Conservation (phyloP, 2,888 invertebrate genomes). For the Xestoiulus laeticollis region DNA sequence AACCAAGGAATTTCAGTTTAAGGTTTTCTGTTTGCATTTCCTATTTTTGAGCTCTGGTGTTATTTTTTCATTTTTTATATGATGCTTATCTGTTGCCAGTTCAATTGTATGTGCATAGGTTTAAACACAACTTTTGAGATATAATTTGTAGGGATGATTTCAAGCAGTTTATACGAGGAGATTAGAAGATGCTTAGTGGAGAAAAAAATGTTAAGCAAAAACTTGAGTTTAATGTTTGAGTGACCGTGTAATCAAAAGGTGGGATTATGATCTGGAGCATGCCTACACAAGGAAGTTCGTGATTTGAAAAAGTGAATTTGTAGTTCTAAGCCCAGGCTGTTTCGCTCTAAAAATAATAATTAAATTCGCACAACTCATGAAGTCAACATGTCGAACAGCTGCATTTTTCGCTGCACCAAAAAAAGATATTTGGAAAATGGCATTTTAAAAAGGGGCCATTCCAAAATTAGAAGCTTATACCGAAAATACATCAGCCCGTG, state of each 20-base stretch:
- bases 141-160: not conserved
- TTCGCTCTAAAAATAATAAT: constrained; percentile 1
- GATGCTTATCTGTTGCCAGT: not conserved
- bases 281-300: not conserved
- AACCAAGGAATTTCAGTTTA: not conserved
- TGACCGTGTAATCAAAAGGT: not conserved
- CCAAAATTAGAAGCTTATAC: constrained; percentile 1
- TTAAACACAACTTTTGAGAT: not conserved
- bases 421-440: constrained; percentile 1
- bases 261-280: not conserved
- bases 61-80: not conserved
- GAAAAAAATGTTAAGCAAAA: not conserved
- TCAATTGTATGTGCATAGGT: not conserved
- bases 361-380: constrained; percentile 9
- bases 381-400: not conserved
- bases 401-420: constrained; percentile 9
- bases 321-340: not conserved
- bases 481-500: constrained; percentile 1
- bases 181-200: not conserved
- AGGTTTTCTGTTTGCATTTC: not conserved
- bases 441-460: constrained; percentile 1
- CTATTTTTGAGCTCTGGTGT: not conserved
- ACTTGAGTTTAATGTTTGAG: not conserved
- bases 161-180: not conserved
- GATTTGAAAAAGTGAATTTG: not conserved